Evolutionary conservation across 2,888 invertebrate genomes (phyloP).

Genomic region (Idaea dimidiata): DNA sequence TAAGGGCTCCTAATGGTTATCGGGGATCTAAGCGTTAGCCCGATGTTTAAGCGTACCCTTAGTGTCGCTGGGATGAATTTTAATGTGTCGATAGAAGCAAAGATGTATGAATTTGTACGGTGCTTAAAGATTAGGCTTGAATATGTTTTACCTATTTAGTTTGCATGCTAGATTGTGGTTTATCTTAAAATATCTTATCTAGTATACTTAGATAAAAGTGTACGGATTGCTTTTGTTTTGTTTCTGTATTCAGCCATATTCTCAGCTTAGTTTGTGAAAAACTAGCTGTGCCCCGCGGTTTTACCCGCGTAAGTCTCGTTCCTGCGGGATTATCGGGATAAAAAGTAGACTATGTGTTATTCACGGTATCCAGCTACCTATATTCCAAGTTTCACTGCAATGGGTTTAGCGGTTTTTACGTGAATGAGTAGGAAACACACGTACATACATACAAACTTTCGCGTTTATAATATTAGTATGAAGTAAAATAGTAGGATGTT

Average conservation of each 20-base stretch:
- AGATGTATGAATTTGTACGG: conserved; percentile 22
- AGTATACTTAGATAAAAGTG: background rate
- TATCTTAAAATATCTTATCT: background rate
- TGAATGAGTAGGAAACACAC: too few relatives aligned
- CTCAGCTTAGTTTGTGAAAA: too few relatives aligned
- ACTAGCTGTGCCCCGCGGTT: too few relatives aligned
- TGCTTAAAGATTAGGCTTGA: conserved; percentile 3
- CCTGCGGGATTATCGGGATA: too few relatives aligned
- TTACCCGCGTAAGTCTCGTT: too few relatives aligned
- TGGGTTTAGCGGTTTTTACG: too few relatives aligned
- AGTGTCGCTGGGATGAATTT: conserved; percentile 70
- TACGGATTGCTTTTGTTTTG: background rate
- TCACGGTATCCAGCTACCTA: too few relatives aligned
- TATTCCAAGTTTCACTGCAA: too few relatives aligned
- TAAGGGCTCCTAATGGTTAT: conserved; percentile 79
- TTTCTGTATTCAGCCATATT: background rate
- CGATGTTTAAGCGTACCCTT: conserved; percentile 62
- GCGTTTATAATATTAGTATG: too few relatives aligned
- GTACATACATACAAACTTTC: too few relatives aligned
- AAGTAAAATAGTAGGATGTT: too few relatives aligned
- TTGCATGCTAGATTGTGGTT: background rate
- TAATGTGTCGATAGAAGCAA: conserved; percentile 50
- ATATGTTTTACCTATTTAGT: background rate
- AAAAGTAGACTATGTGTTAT: too few relatives aligned
- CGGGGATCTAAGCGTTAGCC: conserved; percentile 63